Base-by-base conservation (phyloP, 2,888 invertebrate genomes). In the Harpalus rufipes region DNA sequence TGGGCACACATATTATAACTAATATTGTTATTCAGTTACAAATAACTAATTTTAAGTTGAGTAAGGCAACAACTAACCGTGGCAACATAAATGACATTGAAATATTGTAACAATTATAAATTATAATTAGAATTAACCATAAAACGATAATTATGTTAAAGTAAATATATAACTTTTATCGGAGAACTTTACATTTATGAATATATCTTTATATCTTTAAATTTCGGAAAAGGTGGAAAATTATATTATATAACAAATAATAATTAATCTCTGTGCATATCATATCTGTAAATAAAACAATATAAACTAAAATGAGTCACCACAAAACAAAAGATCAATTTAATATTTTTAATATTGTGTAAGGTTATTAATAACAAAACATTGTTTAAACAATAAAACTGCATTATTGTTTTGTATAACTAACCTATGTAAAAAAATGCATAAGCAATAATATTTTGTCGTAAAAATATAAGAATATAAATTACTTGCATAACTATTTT, bases 301-400 rank as follows among this genome's bases (percentile, higher is more conserved):
- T 21, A 21, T 21, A 21, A 21, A 21, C 21, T 21, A 21, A 21
- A 32, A 32, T 32, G 32, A 32, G 32, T 32, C 32, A 32, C 32
- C 1, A 5, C 32, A 6, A 3, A 32, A 32, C 32, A 6, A 32
- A 32, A 5, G 32, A 32, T 32, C 12, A 10, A 68, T 14, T 68
- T 68, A 68, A 68, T 39, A 68, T 41, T 68, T 68, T 68, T 68
- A 68, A 68, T 68, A 32, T 68, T 68, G 68, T 68, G 68, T 68
- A 68, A 68, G 68, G 68, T 68, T 68, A 68, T 18, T 63, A 63
- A 25, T 8, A 32, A 32, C 32, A 41, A n/a, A n/a, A 68, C 59
- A 6, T 59, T 7, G 59, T 59, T 16, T 14, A 32, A 68, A 68
- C 32, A n/a, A 68, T 68, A 68, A 68, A 68, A 68, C 39, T 25